phyloP scores from a whole-genome alignment of 35 echinoderm and acorn worm genomes.

The Strongylocentrotus purpuratus region DNA sequence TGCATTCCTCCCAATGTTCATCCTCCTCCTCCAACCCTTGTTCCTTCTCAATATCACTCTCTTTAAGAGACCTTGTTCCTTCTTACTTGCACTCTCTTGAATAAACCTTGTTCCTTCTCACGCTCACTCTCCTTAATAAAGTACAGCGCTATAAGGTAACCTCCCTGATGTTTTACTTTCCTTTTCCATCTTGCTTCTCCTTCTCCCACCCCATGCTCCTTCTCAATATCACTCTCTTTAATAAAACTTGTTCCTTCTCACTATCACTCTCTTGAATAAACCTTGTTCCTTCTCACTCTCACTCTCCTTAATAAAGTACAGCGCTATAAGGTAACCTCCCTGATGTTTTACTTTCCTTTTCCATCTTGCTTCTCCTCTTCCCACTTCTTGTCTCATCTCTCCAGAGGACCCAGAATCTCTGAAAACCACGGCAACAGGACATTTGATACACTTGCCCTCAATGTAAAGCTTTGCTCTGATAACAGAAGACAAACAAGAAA shows the following conservation, averaged over 20 bases:
- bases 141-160: background rate
- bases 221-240: background rate
- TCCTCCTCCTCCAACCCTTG: background rate
- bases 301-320: background rate
- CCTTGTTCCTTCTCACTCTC: background rate
- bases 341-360: too few relatives aligned
- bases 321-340: background rate
- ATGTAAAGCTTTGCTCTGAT: background rate
- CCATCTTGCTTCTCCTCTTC: background rate
- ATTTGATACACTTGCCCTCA: constrained; percentile 20
- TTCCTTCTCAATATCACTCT: background rate
- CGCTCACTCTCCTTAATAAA: background rate
- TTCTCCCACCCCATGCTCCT: background rate
- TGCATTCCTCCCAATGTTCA: background rate
- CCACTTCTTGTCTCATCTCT: background rate
- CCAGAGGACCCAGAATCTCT: background rate
- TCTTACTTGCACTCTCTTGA: too few relatives aligned
- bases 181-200: background rate
- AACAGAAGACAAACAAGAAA: background rate
- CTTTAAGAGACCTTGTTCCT: too few relatives aligned
- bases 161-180: too few relatives aligned
- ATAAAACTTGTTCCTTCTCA: too few relatives aligned
- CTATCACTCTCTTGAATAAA: too few relatives aligned
- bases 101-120: too few relatives aligned
- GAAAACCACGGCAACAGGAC: background rate